phyloP scores from a whole-genome alignment of 2,113 vertebrate species.

The Ginglymostoma cirratum region DNA sequence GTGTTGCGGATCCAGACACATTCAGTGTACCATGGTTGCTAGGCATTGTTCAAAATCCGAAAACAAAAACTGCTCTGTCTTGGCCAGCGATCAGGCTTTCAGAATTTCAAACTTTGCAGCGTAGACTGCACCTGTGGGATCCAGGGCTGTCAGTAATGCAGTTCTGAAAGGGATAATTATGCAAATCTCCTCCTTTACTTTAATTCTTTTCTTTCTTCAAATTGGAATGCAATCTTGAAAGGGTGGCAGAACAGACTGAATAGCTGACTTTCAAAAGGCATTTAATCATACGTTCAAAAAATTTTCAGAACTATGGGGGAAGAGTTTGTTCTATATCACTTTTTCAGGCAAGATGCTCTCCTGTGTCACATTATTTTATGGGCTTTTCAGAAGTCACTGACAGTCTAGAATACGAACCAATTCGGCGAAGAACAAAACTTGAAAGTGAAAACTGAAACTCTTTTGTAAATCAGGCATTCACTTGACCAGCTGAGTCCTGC shows the following conservation, averaged over 20 bases:
- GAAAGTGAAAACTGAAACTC: background rate
- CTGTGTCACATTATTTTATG: background rate
- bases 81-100: background rate
- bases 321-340: background rate
- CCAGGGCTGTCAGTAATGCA: background rate
- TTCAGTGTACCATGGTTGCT: conserved; percentile 10
- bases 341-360: background rate
- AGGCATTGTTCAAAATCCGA: background rate
- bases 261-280: background rate
- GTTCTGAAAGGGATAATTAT: background rate
- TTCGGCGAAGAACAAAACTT: background rate
- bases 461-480: background rate
- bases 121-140: background rate
- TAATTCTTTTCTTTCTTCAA: background rate
- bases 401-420: background rate
- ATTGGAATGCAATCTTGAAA: background rate
- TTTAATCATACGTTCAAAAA: background rate
- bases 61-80: background rate
- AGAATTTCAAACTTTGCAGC: background rate
- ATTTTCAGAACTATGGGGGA: background rate
- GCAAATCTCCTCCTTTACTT: background rate
- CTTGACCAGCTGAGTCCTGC: background rate
- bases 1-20: too few relatives aligned
- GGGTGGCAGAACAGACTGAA: background rate
- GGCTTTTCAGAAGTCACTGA: background rate